Evolutionary conservation across 2,797 vertebrate species (phyloP), one percentile per base, ranked within the genome.

Genomic region (Neopelma chrysocephalum): DNA sequence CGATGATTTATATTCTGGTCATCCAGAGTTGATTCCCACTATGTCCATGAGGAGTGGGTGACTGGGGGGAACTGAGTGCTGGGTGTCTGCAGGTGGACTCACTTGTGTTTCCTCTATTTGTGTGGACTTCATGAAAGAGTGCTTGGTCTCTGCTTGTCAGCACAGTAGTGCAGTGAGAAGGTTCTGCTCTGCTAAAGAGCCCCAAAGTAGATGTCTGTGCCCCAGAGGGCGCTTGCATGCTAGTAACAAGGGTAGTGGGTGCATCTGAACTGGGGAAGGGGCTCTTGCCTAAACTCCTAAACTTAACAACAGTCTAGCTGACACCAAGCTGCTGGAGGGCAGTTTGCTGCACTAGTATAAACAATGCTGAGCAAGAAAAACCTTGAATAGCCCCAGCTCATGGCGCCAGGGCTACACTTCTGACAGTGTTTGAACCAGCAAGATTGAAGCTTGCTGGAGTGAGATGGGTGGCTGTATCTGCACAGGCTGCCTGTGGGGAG

Each of bases 41-140:
- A 29, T 0, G 0, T 66, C n/a, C 20, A 3, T 25, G 42, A 91
- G 58, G 64, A 71, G 10, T 5, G 9, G 8, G 42, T 1, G 1
- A 23, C 34, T 0, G 0, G 18, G 11, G 40, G 20, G 3, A 88
- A 34, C 43, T 0, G 0, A 65, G 23, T 0, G 0, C 11, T 64
- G 27, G 3, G 3, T 82, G 29, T 87, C 48, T 69, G 29, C 43
- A 62, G 19, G 13, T 51, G 54, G 32, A 51, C 26, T 83, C 45
- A 18, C n/a, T 77, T 77, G 20, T 64, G 26, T 89, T 94, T 94
- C n/a, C 8, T 72, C 23, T 14, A 2, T 64, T 57, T 57, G 3
- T 9, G 9, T 69, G 38, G 50, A 34, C 11, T 64, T 64, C 8
- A 10, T n/a, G 29, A 70, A 72, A 50, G 38, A 82, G 5, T 0